Percentiles rank a stretch among this genome's conserved stretches.
These are phyloP conservation scores for Gastracanthus pulcherrimus DNA, from an alignment of 2,888 invertebrate species.

Conservation along the genomic window DNA sequence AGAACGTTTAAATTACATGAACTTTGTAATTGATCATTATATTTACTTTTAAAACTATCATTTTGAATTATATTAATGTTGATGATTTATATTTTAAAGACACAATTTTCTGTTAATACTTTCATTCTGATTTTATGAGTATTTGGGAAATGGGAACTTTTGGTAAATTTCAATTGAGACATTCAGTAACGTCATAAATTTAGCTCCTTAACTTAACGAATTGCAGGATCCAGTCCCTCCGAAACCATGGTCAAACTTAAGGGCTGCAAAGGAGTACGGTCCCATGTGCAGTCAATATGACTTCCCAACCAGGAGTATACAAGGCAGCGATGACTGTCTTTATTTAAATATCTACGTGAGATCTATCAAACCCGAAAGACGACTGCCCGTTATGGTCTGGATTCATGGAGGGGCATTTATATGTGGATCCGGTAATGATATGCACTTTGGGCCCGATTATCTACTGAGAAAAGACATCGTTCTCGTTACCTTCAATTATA, in stretches of 20 bases:
- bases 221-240: slow-evolving; percentile 65
- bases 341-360: slow-evolving; percentile 58
- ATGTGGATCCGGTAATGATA: slow-evolving; percentile 57
- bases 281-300: slow-evolving; percentile 67
- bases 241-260: slow-evolving; percentile 69
- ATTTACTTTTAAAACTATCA: too few species aligned
- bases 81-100: too few species aligned
- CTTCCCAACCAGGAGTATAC: slow-evolving; percentile 1
- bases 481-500: slow-evolving; percentile 63
- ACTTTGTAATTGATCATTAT: too few species aligned
- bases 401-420: slow-evolving; percentile 63
- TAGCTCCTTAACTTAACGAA: too few species aligned
- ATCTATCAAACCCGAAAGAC: slow-evolving; percentile 52
- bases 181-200: too few species aligned
- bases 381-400: slow-evolving; percentile 61
- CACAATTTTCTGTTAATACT: too few species aligned
- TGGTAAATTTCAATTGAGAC: too few species aligned
- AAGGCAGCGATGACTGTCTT: slow-evolving; percentile 59
- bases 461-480: slow-evolving; percentile 60
- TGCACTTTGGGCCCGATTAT: slow-evolving; percentile 62
- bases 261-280: slow-evolving; percentile 68
- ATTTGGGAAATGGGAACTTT: too few species aligned
- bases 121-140: too few species aligned
- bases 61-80: too few species aligned
- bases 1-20: too few species aligned